Evolutionary conservation across 2,888 invertebrate genomes (phyloP).

Genomic region (Eueremaeus valkanovi): DNA sequence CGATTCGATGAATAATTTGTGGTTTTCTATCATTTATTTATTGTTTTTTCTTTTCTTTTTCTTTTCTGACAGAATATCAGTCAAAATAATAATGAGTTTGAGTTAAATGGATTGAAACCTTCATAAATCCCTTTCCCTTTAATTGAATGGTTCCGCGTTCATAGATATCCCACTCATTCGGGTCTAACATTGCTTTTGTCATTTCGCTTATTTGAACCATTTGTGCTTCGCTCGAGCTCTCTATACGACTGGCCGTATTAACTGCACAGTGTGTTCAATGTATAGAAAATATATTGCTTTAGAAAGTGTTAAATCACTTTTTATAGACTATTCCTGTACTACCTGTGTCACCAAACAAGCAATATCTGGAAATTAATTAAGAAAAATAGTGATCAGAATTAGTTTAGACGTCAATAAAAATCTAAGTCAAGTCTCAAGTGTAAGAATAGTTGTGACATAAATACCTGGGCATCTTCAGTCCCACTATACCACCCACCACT

Average conservation of each 20-base stretch:
- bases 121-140: constrained; percentile 59
- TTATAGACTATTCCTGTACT: no score
- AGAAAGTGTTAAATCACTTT: no score
- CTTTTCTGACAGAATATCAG: no score
- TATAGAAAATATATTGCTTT: no score
- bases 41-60: no score
- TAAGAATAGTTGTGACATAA: no score
- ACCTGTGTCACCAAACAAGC: constrained; percentile 73
- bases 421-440: background rate
- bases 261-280: constrained; percentile 57
- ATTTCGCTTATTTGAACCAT: constrained; percentile 90
- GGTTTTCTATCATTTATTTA: no score
- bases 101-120: background rate
- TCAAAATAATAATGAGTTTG: no score
- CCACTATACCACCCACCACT: constrained; percentile 89
- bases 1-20: no score
- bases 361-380: no score
- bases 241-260: constrained; percentile 87
- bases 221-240: constrained; percentile 84
- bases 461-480: constrained; percentile 77
- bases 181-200: constrained; percentile 70
- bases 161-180: constrained; percentile 64
- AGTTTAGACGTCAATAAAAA: no score
- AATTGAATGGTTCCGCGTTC: constrained; percentile 64
- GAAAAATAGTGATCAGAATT: no score